Conservation (phyloP, 2,888 invertebrate genomes). For the Lasioglossum morio region DNA sequence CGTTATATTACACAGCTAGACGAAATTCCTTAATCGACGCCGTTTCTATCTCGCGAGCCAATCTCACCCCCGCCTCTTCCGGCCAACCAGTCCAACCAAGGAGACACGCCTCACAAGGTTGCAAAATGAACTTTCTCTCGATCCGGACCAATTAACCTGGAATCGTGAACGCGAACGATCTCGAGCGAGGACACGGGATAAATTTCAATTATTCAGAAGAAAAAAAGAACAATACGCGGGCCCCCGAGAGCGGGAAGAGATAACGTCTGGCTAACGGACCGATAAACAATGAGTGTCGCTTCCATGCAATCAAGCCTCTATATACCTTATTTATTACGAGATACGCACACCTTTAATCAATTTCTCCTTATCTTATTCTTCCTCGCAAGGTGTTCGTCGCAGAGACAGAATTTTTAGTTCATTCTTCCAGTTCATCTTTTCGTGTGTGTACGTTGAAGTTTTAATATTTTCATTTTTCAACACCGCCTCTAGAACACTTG, state of each 20-base stretch:
- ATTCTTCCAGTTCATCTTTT: neutral
- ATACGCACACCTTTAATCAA: neutral
- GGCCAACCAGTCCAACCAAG: constrained; percentile 15
- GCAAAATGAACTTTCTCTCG: constrained; percentile 41
- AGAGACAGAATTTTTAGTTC: neutral
- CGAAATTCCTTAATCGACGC: neutral
- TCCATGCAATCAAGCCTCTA: neutral
- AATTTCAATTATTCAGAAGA: constrained; percentile 53
- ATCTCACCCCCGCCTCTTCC: constrained; percentile 20
- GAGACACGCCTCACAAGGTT: constrained; percentile 30
- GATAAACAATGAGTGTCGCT: constrained; percentile 38
- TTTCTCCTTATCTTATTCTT: neutral
- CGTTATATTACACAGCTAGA: neutral
- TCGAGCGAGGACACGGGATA: constrained; percentile 24
- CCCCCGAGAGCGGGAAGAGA: constrained; percentile 11
- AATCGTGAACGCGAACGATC: constrained; percentile 17
- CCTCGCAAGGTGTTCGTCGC: neutral
- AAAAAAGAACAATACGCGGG: constrained; percentile 40
- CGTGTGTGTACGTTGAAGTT: no score
- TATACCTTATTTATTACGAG: neutral
- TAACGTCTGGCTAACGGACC: constrained; percentile 17
- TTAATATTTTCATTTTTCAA: no score
- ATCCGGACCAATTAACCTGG: constrained; percentile 44
- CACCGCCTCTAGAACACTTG: no score
- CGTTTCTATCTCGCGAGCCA: constrained; percentile 7